phyloP scores from a whole-genome alignment of 2,888 invertebrate genomes.

The Acanthosepion pharaonis region DNA sequence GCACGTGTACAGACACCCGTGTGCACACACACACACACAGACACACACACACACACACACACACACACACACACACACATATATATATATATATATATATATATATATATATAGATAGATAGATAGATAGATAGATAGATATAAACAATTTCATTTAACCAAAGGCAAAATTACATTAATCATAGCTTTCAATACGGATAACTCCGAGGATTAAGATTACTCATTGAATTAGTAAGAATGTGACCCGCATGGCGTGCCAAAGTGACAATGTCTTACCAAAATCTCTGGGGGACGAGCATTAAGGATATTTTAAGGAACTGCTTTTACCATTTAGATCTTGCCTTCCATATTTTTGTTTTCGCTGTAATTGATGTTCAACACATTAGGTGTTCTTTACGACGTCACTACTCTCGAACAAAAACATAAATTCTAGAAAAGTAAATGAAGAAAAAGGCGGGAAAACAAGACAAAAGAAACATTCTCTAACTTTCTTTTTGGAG shows the following conservation, averaged over 20 bases:
- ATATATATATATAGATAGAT: neutral
- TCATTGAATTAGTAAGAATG: neutral
- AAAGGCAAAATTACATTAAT: neutral
- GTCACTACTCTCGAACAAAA: neutral
- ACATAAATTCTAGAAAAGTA: neutral
- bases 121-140: neutral
- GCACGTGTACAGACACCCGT: too few relatives aligned
- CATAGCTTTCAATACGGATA: neutral
- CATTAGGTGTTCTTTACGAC: neutral
- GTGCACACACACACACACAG: too few relatives aligned
- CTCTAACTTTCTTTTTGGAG: neutral
- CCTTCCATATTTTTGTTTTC: neutral
- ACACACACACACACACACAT: neutral
- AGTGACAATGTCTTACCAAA: neutral
- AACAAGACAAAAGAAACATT: neutral
- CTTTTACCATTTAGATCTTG: neutral
- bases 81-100: neutral
- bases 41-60: too few relatives aligned
- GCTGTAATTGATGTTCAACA: neutral
- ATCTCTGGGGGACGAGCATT: neutral
- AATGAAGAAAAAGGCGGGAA: neutral
- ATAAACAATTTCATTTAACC: neutral
- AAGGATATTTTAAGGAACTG: constrained; percentile 11
- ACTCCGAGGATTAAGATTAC: neutral
- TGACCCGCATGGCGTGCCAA: neutral